Percentiles rank a stretch among this genome's conserved stretches.
Evolutionary conservation across 2,888 invertebrate species (phyloP).

Genomic region (Phortica magna): DNA sequence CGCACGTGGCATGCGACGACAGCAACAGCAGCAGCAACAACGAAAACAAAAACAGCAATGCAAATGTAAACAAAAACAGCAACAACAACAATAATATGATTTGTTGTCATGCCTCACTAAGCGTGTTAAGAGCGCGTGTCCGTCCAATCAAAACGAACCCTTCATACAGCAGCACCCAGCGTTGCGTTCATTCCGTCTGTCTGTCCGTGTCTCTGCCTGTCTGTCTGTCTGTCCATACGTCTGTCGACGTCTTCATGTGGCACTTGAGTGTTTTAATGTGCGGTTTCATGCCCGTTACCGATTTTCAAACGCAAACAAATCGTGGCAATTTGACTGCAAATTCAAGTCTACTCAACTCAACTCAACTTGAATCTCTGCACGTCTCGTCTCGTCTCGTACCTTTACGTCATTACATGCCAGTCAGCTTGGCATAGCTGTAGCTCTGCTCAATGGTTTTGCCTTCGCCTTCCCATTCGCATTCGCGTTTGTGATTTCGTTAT

Average conservation of each 20-base stretch:
- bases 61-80: slow-evolving; percentile 5
- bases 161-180: slow-evolving; percentile 24
- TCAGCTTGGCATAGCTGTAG: no score
- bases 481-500: slow-evolving; percentile 13
- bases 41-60: slow-evolving; percentile 43
- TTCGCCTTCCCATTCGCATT: neutral
- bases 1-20: slow-evolving; percentile 41
- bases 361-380: no score
- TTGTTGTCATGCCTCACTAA: slow-evolving; percentile 30
- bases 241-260: neutral
- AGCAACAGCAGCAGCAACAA: slow-evolving; percentile 43
- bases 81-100: slow-evolving; percentile 20
- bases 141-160: neutral
- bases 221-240: neutral
- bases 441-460: neutral
- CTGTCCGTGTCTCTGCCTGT: neutral
- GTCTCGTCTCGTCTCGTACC: no score
- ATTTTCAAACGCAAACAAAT: slow-evolving; percentile 21
- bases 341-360: neutral
- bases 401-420: no score
- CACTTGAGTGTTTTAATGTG: slow-evolving; percentile 22
- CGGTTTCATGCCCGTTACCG: slow-evolving; percentile 30
- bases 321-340: slow-evolving; percentile 5
- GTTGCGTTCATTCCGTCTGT: neutral
- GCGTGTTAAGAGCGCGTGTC: slow-evolving; percentile 14